Conservation (phyloP, 2,888 invertebrate genomes). For the Lasioglossum malachurum region DNA sequence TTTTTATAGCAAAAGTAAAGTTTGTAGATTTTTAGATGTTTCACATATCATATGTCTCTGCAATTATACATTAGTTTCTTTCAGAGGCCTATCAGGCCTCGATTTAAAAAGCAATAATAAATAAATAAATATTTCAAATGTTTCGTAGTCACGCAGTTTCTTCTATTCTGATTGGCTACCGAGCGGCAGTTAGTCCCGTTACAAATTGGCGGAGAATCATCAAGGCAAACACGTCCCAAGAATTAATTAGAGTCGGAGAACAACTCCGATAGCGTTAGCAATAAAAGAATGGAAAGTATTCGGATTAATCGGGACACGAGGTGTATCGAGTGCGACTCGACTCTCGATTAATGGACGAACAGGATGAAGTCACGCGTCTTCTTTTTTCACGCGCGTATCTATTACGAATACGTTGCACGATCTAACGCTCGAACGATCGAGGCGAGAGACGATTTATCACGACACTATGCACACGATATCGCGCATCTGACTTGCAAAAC, state of each 20-base stretch:
- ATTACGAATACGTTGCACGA: conserved; percentile 60
- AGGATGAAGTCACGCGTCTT: conserved; percentile 26
- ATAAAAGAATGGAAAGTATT: neutral
- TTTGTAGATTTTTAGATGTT: too few relatives aligned
- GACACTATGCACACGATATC: conserved; percentile 46
- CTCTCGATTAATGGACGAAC: conserved; percentile 11
- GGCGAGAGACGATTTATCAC: conserved; percentile 71
- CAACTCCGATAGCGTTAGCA: neutral
- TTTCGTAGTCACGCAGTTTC: neutral
- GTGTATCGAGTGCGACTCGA: conserved; percentile 1
- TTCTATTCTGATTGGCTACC: neutral
- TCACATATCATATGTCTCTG: too few relatives aligned
- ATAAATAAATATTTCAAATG: neutral
- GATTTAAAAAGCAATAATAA: too few relatives aligned
- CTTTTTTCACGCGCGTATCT: conserved; percentile 46
- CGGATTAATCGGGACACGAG: neutral
- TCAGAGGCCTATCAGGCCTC: too few relatives aligned
- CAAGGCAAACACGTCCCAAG: neutral
- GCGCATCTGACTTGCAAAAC: conserved; percentile 66
- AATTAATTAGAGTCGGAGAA: neutral
- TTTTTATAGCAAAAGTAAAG: too few relatives aligned
- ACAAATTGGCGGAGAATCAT: conserved; percentile 9
- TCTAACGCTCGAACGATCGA: conserved; percentile 53
- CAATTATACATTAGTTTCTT: too few relatives aligned
- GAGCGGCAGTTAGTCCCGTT: neutral